Conservation (phyloP, 1,140 invertebrate genomes). For the Periplaneta americana region DNA sequence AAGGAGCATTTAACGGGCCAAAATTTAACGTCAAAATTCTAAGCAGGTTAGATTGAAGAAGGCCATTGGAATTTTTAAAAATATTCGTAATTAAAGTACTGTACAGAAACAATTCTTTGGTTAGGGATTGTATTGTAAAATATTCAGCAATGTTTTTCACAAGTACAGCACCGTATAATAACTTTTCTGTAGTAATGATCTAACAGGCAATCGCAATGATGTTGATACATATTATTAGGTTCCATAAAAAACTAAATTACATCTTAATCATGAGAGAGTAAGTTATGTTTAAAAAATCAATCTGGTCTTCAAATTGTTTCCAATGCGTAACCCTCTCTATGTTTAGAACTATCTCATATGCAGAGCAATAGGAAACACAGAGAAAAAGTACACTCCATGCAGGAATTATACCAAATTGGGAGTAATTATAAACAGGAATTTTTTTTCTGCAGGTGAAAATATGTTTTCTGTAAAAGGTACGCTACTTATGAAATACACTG, state of each 20-base stretch:
- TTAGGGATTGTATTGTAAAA: background rate
- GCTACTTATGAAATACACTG: constrained; percentile 5
- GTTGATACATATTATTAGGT: background rate
- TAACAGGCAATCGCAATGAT: background rate
- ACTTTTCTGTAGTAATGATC: background rate
- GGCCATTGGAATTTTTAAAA: background rate
- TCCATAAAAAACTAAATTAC: background rate
- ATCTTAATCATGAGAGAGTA: background rate
- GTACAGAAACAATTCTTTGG: background rate
- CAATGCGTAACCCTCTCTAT: background rate
- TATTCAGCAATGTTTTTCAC: background rate
- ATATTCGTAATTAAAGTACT: background rate
- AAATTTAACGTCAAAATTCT: background rate
- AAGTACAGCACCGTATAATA: background rate
- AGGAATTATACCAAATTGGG: background rate
- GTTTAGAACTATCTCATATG: background rate
- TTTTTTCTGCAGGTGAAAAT: background rate
- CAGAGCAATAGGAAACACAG: background rate
- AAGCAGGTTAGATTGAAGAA: constrained; percentile 1
- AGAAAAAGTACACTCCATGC: background rate
- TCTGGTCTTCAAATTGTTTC: too few relatives aligned
- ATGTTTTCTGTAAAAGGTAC: background rate
- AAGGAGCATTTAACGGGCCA: background rate
- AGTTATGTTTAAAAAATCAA: too few relatives aligned
- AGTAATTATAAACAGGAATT: background rate